Conservation (phyloP, 1,140 invertebrate species). For the Cotesia glomerata region DNA sequence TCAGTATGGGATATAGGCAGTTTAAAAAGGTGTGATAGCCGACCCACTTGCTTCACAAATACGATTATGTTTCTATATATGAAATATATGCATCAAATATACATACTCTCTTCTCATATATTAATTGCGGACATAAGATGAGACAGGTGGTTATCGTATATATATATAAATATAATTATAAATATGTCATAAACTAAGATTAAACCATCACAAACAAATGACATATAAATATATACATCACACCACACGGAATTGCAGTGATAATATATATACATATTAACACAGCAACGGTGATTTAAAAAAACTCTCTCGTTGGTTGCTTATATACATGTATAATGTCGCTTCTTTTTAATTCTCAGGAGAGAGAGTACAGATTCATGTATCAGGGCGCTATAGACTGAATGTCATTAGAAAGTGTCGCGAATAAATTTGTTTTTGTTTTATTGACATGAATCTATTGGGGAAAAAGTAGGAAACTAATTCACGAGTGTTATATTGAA, state of each 20-base stretch:
- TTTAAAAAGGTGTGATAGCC: constrained; percentile 50
- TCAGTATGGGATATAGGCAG: background rate
- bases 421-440: background rate
- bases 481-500: background rate
- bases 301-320: background rate
- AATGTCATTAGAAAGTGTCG: constrained; percentile 50
- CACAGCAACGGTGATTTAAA: background rate
- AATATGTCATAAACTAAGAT: too few species aligned
- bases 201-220: too few species aligned
- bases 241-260: too few species aligned
- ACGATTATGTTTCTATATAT: background rate
- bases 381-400: constrained; percentile 17
- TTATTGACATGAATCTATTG: background rate
- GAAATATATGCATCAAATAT: background rate
- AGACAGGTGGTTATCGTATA: constrained; percentile 21
- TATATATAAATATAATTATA: too few species aligned
- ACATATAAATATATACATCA: too few species aligned
- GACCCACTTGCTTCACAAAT: constrained; percentile 43
- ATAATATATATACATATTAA: constrained; percentile 16
- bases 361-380: background rate
- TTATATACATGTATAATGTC: too few species aligned
- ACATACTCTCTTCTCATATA: constrained; percentile 47
- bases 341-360: background rate
- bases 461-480: background rate
- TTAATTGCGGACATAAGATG: constrained; percentile 43